Evolutionary conservation across 2,797 vertebrate species (phyloP).

Genomic region (Crenuchus spilurus): DNA sequence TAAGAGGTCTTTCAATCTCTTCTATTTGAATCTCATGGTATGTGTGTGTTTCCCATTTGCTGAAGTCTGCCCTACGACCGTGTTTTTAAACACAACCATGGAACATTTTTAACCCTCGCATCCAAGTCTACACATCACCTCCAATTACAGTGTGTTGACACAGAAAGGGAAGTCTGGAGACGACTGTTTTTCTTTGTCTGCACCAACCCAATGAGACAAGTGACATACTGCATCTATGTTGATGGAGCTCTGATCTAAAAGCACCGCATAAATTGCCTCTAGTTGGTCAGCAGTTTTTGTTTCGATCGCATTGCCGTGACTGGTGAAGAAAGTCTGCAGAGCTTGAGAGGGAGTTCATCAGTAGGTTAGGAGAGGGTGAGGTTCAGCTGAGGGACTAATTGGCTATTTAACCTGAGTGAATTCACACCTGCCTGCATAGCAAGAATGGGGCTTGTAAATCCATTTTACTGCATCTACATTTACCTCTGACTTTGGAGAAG

Average conservation of each 20-base stretch:
- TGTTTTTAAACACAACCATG: conserved; percentile 58
- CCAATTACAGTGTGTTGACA: conserved; percentile 39
- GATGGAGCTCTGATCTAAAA: conserved; percentile 16
- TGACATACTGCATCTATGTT: conserved; percentile 1
- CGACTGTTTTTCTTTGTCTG: conserved; percentile 32
- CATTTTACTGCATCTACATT: conserved; percentile 54
- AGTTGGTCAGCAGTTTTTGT: background rate
- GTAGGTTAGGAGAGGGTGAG: conserved; percentile 46
- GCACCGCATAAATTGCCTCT: background rate
- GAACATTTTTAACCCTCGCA: conserved; percentile 58
- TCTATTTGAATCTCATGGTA: background rate
- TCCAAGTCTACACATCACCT: conserved; percentile 58
- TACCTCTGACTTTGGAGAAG: conserved; percentile 34
- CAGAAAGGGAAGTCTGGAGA: conserved; percentile 23
- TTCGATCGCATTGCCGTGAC: background rate
- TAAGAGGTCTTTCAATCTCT: background rate
- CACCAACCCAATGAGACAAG: background rate
- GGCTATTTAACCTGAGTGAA: conserved; percentile 63
- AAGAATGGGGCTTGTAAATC: conserved; percentile 60
- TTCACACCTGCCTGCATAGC: conserved; percentile 59
- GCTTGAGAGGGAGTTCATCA: conserved; percentile 38
- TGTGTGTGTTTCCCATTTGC: conserved; percentile 45
- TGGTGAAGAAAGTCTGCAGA: background rate
- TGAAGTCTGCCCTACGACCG: conserved; percentile 37
- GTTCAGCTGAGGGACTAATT: conserved; percentile 60